A percentile compares a stretch with the other conserved stretches of the same genome.
Conservation (phyloP, 2,888 invertebrate species). For the Limnephilus marmoratus region DNA sequence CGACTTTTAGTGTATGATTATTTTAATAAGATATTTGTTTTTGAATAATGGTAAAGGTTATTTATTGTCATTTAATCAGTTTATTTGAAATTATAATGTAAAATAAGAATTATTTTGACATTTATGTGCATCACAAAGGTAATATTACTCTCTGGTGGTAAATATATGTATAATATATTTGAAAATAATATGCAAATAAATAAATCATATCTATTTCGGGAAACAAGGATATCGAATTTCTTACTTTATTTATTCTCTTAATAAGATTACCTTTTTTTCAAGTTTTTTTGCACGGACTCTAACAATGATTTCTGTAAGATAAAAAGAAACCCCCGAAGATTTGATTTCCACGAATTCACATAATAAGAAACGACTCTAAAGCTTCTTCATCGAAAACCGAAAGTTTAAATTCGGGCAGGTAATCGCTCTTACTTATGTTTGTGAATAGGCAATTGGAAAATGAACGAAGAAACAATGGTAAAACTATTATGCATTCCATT, state of each 20-base stretch:
- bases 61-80: no score
- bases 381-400: background rate
- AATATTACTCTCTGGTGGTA: background rate
- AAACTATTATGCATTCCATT: background rate
- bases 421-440: background rate
- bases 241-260: background rate
- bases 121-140: background rate
- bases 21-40: no score
- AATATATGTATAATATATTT: background rate
- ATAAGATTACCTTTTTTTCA: background rate
- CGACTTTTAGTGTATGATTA: no score
- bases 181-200: background rate
- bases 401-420: background rate
- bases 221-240: background rate
- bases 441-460: background rate
- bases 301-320: background rate
- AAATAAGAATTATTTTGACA: no score
- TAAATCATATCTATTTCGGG: background rate
- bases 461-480: background rate
- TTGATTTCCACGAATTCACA: background rate
- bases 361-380: background rate
- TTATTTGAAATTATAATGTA: no score
- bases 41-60: no score
- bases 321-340: background rate
- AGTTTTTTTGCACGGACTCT: background rate